These are phyloP conservation scores for Polyploca ridens DNA, from an alignment of 2,888 invertebrate genomes.

Conservation along the genomic window DNA sequence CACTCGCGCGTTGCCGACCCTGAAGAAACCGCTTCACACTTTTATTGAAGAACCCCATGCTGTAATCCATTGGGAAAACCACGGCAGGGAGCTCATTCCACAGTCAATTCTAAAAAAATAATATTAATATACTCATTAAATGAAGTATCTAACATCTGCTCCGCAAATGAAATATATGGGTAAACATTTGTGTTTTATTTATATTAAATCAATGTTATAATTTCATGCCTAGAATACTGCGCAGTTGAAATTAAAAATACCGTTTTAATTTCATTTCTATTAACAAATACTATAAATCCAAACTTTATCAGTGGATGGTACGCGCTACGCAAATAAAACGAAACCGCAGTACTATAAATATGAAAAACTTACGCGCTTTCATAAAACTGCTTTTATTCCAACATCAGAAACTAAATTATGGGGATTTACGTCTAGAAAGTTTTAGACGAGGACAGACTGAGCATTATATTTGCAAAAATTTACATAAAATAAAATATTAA, in stretches of 20 bases:
- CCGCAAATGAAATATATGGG: no score
- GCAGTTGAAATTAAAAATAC: neutral
- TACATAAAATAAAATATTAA: neutral
- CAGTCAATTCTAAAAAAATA: no score
- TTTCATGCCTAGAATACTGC: no score
- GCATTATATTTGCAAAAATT: neutral
- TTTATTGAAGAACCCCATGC: no score
- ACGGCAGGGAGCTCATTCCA: no score
- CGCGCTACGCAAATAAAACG: neutral
- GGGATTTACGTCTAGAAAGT: neutral
- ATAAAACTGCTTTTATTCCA: neutral
- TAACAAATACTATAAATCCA: neutral
- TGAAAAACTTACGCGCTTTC: constrained; percentile 4
- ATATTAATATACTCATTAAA: no score
- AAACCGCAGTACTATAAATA: neutral
- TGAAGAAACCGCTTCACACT: no score
- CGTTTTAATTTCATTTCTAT: neutral
- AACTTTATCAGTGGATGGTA: neutral
- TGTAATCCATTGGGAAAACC: no score
- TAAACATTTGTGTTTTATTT: no score
- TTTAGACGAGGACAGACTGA: neutral
- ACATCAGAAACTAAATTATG: neutral
- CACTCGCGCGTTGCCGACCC: no score
- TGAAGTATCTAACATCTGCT: no score
- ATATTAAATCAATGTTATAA: no score